Percentiles rank a stretch among this genome's conserved stretches.
Conservation (phyloP, 2,888 invertebrate species). For the Sabatieria punctata region DNA sequence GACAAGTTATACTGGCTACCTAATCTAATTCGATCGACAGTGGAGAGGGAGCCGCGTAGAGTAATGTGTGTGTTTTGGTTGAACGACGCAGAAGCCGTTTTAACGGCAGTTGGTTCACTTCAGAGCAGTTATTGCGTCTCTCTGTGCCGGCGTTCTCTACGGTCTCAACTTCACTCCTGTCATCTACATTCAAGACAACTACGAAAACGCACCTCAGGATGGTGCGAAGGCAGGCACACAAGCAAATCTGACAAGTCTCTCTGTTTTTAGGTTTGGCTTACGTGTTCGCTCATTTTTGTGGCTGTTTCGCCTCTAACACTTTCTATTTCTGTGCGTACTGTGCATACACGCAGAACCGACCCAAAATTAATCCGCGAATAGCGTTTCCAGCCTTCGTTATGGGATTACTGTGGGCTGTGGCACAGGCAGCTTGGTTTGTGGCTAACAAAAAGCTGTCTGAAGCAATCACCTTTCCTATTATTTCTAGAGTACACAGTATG, state of each 20-base stretch:
- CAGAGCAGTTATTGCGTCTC: slow-evolving; percentile 33
- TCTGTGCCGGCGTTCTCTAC: slow-evolving; percentile 35
- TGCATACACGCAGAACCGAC: slow-evolving; percentile 30
- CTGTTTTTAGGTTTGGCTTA: slow-evolving; percentile 32
- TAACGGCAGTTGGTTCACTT: too few relatives aligned
- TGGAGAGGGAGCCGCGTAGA: too few relatives aligned
- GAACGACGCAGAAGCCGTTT: too few relatives aligned
- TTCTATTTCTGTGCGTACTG: slow-evolving; percentile 34
- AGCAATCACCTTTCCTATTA: neutral
- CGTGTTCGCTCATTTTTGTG: slow-evolving; percentile 37
- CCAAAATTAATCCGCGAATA: slow-evolving; percentile 32
- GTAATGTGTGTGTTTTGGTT: too few relatives aligned
- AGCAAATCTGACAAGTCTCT: slow-evolving; percentile 20
- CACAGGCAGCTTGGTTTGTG: slow-evolving; percentile 19
- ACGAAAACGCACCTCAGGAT: slow-evolving; percentile 20
- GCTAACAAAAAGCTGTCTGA: neutral
- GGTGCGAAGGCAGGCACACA: too few relatives aligned
- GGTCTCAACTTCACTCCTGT: slow-evolving; percentile 38
- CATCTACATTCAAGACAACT: slow-evolving; percentile 35
- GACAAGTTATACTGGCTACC: too few relatives aligned
- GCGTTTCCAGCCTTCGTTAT: slow-evolving; percentile 36
- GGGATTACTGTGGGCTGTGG: slow-evolving; percentile 38
- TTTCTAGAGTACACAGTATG: too few relatives aligned
- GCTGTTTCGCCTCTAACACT: slow-evolving; percentile 34
- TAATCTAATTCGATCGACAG: too few relatives aligned